These are phyloP conservation scores for Coecobrya sp. DNA, from an alignment of 2,888 invertebrate species.

Conservation along the genomic window DNA sequence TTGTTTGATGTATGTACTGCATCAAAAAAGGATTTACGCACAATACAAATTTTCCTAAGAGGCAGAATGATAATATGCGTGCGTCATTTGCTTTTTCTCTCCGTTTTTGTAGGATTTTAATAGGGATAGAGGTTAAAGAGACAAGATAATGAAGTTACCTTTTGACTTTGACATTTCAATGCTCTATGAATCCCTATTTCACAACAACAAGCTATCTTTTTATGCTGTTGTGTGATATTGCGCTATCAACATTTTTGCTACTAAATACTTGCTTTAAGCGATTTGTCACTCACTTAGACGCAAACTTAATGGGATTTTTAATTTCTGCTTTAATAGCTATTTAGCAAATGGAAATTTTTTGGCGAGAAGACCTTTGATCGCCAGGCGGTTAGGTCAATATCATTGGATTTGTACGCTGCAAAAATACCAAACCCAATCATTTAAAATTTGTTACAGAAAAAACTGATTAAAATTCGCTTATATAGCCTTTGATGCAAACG, in stretches of 20 bases:
- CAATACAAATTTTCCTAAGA: constrained; percentile 16
- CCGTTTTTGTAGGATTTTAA: constrained; percentile 28
- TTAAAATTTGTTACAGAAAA: constrained; percentile 39
- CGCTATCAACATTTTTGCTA: constrained; percentile 20
- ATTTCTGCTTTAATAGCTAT: constrained; percentile 11
- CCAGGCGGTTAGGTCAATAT: constrained; percentile 45
- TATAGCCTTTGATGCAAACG: constrained; percentile 1
- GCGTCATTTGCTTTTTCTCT: not conserved
- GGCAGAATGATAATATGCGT: constrained; percentile 27
- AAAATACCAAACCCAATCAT: not conserved
- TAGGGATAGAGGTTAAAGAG: constrained; percentile 71
- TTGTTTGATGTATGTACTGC: not conserved
- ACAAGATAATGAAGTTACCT: constrained; percentile 76
- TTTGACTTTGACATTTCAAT: constrained; percentile 78
- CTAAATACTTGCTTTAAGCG: constrained; percentile 66
- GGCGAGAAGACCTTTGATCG: constrained; percentile 53
- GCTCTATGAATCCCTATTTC: constrained; percentile 53
- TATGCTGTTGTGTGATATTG: not conserved
- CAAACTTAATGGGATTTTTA: constrained; percentile 40
- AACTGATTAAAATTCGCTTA: constrained; percentile 24
- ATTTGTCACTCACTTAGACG: constrained; percentile 71
- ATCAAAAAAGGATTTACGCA: constrained; percentile 32
- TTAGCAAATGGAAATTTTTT: constrained; percentile 56
- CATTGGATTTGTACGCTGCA: constrained; percentile 27
- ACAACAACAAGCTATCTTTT: not conserved